Conservation (phyloP, 2,888 invertebrate genomes). For the Graphium colonna region DNA sequence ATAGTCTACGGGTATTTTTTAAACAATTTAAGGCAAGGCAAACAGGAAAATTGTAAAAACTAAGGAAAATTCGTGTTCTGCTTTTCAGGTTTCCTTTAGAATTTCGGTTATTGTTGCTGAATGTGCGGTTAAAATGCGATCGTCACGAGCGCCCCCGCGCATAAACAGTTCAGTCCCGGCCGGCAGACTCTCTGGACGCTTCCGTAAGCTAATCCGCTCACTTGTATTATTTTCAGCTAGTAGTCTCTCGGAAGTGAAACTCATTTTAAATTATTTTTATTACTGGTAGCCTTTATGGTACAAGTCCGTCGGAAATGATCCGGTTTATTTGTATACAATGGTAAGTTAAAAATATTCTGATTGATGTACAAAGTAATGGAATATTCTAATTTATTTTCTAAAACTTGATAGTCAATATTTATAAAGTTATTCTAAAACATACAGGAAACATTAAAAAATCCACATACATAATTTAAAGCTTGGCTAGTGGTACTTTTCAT, state of each 20-base stretch:
- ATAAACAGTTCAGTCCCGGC: slow-evolving; percentile 20
- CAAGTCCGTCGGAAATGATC: background rate
- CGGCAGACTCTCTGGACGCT: slow-evolving; percentile 18
- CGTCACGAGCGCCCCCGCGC: slow-evolving; percentile 15
- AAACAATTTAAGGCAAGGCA: too few relatives aligned
- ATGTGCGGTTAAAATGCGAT: slow-evolving; percentile 8
- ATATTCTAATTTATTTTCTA: too few relatives aligned
- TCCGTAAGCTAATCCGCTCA: slow-evolving; percentile 1
- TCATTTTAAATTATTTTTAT: background rate
- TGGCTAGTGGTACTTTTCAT: too few relatives aligned
- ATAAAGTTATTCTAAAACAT: too few relatives aligned
- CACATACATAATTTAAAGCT: too few relatives aligned
- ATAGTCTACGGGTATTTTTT: too few relatives aligned
- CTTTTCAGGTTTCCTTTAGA: background rate
- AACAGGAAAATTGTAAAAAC: too few relatives aligned
- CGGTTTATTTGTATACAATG: background rate
- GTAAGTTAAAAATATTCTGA: background rate
- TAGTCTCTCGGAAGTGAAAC: slow-evolving; percentile 15
- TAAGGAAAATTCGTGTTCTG: too few relatives aligned
- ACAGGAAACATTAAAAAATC: too few relatives aligned
- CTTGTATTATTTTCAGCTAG: background rate
- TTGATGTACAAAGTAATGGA: too few relatives aligned
- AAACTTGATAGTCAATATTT: too few relatives aligned
- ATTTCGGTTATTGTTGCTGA: slow-evolving; percentile 7
- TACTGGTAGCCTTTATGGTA: background rate